Evolutionary conservation across 2,113 vertebrate genomes (phyloP), one percentile per base, ranked within the genome.

Genomic region (Pleuronectes platessa): DNA sequence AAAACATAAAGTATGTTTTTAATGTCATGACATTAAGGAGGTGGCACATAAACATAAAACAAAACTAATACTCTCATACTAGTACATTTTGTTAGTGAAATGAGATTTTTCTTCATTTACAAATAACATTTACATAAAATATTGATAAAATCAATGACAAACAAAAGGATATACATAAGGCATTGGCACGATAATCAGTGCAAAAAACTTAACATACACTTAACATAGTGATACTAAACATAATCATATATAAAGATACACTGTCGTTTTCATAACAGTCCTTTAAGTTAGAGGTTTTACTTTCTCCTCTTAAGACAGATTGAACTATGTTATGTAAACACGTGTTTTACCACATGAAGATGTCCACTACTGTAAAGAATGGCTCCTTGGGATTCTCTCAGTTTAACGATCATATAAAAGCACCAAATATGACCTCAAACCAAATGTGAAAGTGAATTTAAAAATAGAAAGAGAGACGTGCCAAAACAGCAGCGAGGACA

Each of bases 271-370:
- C 20, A 24, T 31, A 71, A 76, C 37, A 60, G 49, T 65, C 3
- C 47, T 31, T 27, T 6, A 18, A 54, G 12, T 62, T 12, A 37
- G 26, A 56, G 2, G 27, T 45, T 59, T 26, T 45, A 45, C 17
- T 2, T 15, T 5, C 15, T 51, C 11, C 5, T 61, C 2, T 78
- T 73, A 74, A 82, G 13, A 47, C 65, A 82, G 20, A 70, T 45
- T 75, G 27, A 69, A 67, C 6, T 13, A 56, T 1, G 56, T 3
- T 3, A 0, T 55, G 27, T 68, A 67, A 85, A 81, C 37, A 23
- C 51, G 26, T 31, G 37, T 71, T 42, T 45, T 27, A 51, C 17
- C 7, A 67, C 14, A 59, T 27, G 2, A 68, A 63, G 3, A 4
- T 74, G 40, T 51, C 24, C 13, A n/a, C 1, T 27, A 2, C n/a